Evolutionary conservation across 2,113 vertebrate species (phyloP), one percentile per base, ranked within the genome.

Genomic region (Ammodytes marinus): DNA sequence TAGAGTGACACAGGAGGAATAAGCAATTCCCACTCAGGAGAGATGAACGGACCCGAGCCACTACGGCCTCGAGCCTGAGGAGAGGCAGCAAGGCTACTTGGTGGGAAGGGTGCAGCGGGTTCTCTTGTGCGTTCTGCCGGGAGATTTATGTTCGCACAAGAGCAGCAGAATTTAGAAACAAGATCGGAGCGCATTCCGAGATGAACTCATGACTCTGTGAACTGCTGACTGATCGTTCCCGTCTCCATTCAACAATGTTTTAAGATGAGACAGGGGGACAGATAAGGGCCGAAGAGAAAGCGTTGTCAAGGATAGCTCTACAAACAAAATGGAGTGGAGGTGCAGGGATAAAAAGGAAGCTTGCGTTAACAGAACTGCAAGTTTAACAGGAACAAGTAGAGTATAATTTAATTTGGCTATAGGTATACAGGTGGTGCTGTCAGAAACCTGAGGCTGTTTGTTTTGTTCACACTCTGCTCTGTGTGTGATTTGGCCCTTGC

Each of bases 131-230:
- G 37, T 76, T 81, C 83, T 74, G 69, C 52, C 52, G 13, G 61
- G 86, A 92, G 92, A 93, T 91, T 91, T 90, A 92, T 92, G 87
- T 90, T 77, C 49, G 27, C 9, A 50, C 14, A 1, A 71, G 60
- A 67, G 78, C 67, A 89, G 80, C 82, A 46, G 82, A 91, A 89
- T 85, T 86, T 85, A 86, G 82, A 88, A 91, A 91, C 91, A 90
- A 87, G 91, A 91, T 83, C 47, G 49, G 84, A 87, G 72, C 74
- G 63, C 82, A 68, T 69, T 82, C 84, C 57, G 39, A 79, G 85
- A 88, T 93, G 88, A 93, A 92, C 90, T 89, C 66, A 46, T 72
- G 89, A 86, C 86, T 92, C 82, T 74, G 58, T 53, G 53, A 77
- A 88, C 83, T 72, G 43, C 77, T 87, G 84, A 92, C 69, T 72